Conservation (phyloP, 2,888 invertebrate species). For the Mimachlamys varia region DNA sequence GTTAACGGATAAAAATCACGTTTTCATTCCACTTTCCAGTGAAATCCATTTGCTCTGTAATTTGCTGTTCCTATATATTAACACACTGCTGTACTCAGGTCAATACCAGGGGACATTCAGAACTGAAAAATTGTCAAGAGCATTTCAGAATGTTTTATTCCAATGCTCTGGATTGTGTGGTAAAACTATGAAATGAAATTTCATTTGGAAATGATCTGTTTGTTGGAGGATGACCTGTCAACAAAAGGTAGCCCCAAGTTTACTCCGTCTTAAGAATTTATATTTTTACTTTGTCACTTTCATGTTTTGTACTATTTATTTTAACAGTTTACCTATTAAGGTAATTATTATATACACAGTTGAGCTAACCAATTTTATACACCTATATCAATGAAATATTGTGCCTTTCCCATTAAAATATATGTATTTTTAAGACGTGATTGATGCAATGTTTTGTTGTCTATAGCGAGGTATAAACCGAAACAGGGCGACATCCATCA, state of each 20-base stretch:
- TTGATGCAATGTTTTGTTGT: slow-evolving; percentile 6
- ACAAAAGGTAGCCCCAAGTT: background rate
- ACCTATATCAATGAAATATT: background rate
- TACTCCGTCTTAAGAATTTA: background rate
- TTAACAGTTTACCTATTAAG: background rate
- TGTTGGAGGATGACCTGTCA: background rate
- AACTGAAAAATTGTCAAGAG: background rate
- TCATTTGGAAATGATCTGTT: background rate
- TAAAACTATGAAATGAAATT: background rate
- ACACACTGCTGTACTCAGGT: background rate
- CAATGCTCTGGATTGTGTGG: background rate
- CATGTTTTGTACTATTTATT: background rate
- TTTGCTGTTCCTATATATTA: background rate
- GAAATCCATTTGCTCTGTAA: background rate
- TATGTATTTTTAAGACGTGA: background rate
- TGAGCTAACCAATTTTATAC: slow-evolving; percentile 16
- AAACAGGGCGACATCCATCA: too few relatives aligned
- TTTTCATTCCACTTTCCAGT: background rate
- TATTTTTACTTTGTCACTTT: slow-evolving; percentile 4
- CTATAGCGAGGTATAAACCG: background rate
- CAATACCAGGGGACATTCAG: background rate
- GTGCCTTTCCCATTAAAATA: slow-evolving; percentile 29
- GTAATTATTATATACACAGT: slow-evolving; percentile 17
- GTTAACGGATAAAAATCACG: too few relatives aligned
- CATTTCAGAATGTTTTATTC: background rate